Evolutionary conservation across 2,888 invertebrate species (phyloP).

Genomic region (Amphipoea lucens): DNA sequence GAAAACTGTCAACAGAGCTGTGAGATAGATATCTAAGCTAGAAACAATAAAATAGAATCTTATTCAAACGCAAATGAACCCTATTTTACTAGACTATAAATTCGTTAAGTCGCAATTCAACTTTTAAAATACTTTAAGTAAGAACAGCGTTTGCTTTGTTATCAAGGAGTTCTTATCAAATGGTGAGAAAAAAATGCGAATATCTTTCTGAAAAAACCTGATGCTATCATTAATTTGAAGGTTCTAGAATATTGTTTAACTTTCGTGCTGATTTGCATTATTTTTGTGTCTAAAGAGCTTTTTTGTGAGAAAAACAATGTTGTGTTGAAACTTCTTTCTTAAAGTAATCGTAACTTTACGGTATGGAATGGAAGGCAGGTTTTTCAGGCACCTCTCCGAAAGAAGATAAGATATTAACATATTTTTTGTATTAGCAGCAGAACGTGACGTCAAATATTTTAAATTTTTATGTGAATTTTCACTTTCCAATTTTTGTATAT

Average conservation of each 20-base stretch:
- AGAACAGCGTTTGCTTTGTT: conserved; percentile 31
- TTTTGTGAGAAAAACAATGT: conserved; percentile 26
- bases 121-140: conserved; percentile 56
- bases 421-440: background rate
- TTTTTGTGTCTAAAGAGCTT: conserved; percentile 7
- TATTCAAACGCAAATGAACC: conserved; percentile 39
- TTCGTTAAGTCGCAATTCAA: conserved; percentile 37
- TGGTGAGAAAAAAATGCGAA: conserved; percentile 41
- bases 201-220: conserved; percentile 22
- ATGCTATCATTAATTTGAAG: conserved; percentile 53
- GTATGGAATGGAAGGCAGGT: background rate
- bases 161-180: conserved; percentile 52
- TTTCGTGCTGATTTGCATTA: conserved; percentile 31
- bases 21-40: background rate
- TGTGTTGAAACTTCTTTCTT: conserved; percentile 23
- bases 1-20: background rate
- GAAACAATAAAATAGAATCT: conserved; percentile 53
- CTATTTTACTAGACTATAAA: conserved; percentile 55
- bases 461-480: background rate
- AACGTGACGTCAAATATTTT: background rate
- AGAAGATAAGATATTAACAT: background rate
- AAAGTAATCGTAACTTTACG: background rate
- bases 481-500: background rate
- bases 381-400: background rate
- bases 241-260: conserved; percentile 32